A percentile compares a stretch with the other conserved stretches of the same genome.
Evolutionary conservation across 2,888 invertebrate species (phyloP).

Genomic region (Crossocerus cetratus): DNA sequence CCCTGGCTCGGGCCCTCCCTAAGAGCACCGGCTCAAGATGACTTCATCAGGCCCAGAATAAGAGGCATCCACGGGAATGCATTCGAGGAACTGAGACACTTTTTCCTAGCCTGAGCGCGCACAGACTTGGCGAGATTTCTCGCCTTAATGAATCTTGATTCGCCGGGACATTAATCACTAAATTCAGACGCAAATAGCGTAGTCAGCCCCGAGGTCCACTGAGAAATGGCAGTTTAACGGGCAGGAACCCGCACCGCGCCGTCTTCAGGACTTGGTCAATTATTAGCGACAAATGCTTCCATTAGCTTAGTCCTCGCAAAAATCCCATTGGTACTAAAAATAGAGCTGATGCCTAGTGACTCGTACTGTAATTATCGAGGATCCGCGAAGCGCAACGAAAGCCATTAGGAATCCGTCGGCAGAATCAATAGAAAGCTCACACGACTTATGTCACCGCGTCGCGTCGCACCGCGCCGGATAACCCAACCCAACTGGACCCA

Average conservation of each 20-base stretch:
- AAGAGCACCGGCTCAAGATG: too few species aligned
- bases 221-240: conserved; percentile 45
- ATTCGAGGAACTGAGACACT: background rate
- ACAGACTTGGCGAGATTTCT: background rate
- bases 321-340: too few species aligned
- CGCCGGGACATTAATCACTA: conserved; percentile 5
- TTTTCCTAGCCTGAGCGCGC: background rate
- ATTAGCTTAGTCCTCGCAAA: conserved; percentile 23
- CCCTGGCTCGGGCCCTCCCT: too few species aligned
- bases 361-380: conserved; percentile 50
- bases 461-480: too few species aligned
- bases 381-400: conserved; percentile 57
- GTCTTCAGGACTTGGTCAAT: conserved; percentile 23
- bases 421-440: conserved; percentile 62
- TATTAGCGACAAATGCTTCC: conserved; percentile 43
- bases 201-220: conserved; percentile 6
- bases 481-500: too few species aligned
- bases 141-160: conserved; percentile 19
- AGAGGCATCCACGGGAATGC: background rate
- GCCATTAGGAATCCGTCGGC: conserved; percentile 50
- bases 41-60: background rate
- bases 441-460: conserved; percentile 46
- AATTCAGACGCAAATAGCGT: too few species aligned
- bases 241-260: conserved; percentile 8
- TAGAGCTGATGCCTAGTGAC: too few species aligned